Evolutionary conservation across 2,888 invertebrate species (phyloP), one percentile per base, ranked within the genome.

Genomic region (Helobdella robusta): DNA sequence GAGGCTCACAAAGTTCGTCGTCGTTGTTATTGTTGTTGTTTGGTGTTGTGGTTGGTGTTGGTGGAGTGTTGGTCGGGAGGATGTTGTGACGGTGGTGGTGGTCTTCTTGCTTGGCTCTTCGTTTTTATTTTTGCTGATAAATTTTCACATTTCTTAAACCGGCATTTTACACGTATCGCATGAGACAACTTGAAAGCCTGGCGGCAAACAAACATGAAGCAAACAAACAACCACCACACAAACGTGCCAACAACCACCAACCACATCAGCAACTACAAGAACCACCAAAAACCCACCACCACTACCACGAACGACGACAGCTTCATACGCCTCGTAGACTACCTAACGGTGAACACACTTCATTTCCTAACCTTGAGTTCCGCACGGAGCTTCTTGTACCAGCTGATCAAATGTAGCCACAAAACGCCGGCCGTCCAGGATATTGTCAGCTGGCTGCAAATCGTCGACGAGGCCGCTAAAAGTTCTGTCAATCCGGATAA

Each of bases 1-100:
- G 75, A 82, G 89, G 68, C 82, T 91, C 1, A 85, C 89, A 44
- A 84, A 87, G 90, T 90, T 25, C 5, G 18, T 20, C 18, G 18
- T 30, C 18, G 18, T 28, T 54, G n/a, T 18, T 54, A 23, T 23
- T 4, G 4, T 50, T 52, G n/a, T 25, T 48, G 25, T 2, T 28
- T 54, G 15, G 11, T 52, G n/a, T 25, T 20, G 23, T 48, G 25
- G 1, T 28, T 54, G 15, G 11, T 52, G n/a, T 25, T 20, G 23
- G 0, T 23, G 25, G 23, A 32, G 25, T 60, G 30, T 1, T 60
- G 1, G 4, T 28, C n/a, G 15, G 20, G 46, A 25, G 61, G 23
- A 34, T n/a, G n/a, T n/a, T n/a, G n/a, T n/a, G n/a, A n/a, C n/a
- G n/a, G n/a, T n/a, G n/a, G n/a, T n/a, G n/a, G n/a, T n/a, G n/a